These are phyloP conservation scores for Daphoenositta chrysoptera DNA, from an alignment of 2,113 vertebrate genomes.

Conservation along the genomic window DNA sequence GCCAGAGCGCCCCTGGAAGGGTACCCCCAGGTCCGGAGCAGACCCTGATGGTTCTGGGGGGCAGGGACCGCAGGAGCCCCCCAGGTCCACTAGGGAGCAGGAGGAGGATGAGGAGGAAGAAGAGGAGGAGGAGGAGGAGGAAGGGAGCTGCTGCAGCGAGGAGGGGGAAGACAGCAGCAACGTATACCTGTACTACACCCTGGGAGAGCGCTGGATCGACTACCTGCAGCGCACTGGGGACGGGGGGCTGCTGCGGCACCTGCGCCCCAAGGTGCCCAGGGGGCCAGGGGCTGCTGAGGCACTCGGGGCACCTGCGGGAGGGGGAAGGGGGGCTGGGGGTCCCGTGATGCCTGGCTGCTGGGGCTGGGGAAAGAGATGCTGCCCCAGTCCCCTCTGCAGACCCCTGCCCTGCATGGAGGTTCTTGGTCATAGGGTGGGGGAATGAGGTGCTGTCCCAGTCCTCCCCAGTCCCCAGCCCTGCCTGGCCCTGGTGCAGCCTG, in stretches of 20 bases:
- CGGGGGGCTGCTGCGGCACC: conserved; percentile 3
- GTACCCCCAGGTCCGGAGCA: neutral
- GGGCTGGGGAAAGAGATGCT: neutral
- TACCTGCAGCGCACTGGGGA: conserved; percentile 55
- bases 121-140: neutral
- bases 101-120: conserved; percentile 13
- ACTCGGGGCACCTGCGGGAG: rapidly evolving
- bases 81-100: neutral
- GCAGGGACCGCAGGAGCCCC: neutral
- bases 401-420: rapidly evolving
- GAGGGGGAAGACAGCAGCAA: conserved; percentile 39
- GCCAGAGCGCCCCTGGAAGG: neutral
- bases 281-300: neutral
- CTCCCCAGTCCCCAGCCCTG: neutral
- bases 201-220: conserved; percentile 62
- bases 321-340: rapidly evolving
- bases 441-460: neutral
- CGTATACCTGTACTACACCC: conserved; percentile 47
- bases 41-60: neutral
- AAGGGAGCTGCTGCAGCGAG: conserved; percentile 24
- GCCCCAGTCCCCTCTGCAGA: too few species aligned
- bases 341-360: rapidly evolving
- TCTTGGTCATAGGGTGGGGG: neutral
- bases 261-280: conserved; percentile 37
- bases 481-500: neutral